Evolutionary conservation across 2,888 invertebrate species (phyloP).

Genomic region (Dichetophora obliterata): DNA sequence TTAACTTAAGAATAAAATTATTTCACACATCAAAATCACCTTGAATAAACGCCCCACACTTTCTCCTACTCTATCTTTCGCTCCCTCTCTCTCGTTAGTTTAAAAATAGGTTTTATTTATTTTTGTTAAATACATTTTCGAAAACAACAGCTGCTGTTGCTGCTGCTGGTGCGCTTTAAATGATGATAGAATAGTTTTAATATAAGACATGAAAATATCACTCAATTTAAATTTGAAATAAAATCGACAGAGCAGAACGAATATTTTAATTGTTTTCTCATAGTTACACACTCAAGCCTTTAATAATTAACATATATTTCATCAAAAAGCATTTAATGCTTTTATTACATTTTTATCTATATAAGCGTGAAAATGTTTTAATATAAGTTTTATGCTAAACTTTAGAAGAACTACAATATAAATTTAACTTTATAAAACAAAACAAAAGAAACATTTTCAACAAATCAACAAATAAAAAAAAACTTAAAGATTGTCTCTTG

Average conservation of each 20-base stretch:
- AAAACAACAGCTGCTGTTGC: conserved; percentile 38
- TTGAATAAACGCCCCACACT: neutral
- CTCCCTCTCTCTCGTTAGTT: conserved; percentile 2
- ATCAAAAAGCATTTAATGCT: too few relatives aligned
- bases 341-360: too few relatives aligned
- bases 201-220: neutral
- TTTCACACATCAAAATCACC: conserved; percentile 13
- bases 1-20: neutral
- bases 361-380: too few relatives aligned
- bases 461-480: too few relatives aligned
- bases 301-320: too few relatives aligned
- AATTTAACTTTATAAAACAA: too few relatives aligned
- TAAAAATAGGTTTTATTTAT: conserved; percentile 28
- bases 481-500: too few relatives aligned
- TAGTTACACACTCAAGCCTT: too few relatives aligned
- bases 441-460: too few relatives aligned
- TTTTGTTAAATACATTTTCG: conserved; percentile 10
- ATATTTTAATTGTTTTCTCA: neutral
- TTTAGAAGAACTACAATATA: too few relatives aligned
- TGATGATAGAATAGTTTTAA: neutral
- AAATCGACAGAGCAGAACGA: neutral
- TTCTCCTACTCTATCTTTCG: neutral
- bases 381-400: too few relatives aligned
- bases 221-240: neutral
- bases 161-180: conserved; percentile 15